Percentiles rank a stretch among this genome's conserved stretches.
phyloP scores from a whole-genome alignment of 1,140 invertebrate genomes.

The Helicoverpa armigera region DNA sequence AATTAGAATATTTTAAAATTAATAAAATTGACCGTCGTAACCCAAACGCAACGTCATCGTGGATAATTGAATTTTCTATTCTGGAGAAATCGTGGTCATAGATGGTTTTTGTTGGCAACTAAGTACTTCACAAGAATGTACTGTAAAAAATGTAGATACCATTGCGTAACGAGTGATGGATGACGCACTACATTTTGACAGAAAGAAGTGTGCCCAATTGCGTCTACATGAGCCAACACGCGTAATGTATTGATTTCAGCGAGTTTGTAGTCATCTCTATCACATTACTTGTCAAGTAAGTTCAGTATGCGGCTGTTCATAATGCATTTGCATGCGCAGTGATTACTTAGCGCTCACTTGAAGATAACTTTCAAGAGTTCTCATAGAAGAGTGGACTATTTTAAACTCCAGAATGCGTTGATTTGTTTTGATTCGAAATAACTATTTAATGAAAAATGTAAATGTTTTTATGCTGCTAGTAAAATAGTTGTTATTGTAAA shows the following conservation, averaged over 20 bases:
- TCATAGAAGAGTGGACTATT: too few relatives aligned
- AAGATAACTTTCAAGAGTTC: too few relatives aligned
- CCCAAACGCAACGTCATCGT: not conserved
- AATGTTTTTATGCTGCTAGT: not conserved
- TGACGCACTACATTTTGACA: conserved; percentile 24
- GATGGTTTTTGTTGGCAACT: conserved; percentile 12
- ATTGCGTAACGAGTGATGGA: conserved; percentile 23
- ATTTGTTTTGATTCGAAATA: not conserved
- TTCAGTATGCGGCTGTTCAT: not conserved
- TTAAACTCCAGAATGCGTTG: too few relatives aligned
- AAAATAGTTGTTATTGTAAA: not conserved
- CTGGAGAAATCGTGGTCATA: conserved; percentile 19
- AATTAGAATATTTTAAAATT: conserved; percentile 3
- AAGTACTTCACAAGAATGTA: conserved; percentile 8
- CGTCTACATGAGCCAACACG: not conserved
- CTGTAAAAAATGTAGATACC: not conserved
- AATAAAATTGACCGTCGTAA: not conserved
- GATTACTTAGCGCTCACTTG: not conserved
- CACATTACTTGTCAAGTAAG: not conserved
- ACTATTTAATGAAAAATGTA: not conserved
- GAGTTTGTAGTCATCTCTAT: not conserved
- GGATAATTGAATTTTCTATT: conserved; percentile 19
- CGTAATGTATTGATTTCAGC: conserved; percentile 3
- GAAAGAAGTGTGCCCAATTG: conserved; percentile 14
- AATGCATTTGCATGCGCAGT: not conserved